phyloP scores from a whole-genome alignment of 2,888 invertebrate species.

The Acanthoscelides obtectus region DNA sequence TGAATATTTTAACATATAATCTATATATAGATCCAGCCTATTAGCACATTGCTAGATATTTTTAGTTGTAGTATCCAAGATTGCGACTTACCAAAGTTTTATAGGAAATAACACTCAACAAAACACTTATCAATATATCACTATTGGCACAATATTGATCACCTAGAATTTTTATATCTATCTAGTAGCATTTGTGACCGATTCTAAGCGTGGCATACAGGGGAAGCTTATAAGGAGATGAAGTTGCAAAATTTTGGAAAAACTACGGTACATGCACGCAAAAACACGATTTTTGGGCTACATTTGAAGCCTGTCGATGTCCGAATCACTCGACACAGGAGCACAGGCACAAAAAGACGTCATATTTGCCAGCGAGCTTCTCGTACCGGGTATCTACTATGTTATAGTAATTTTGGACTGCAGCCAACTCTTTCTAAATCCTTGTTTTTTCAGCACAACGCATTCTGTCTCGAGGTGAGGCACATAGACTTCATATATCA shows the following conservation, averaged over 20 bases:
- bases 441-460: conserved; percentile 22
- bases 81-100: neutral
- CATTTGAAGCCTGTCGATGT: conserved; percentile 11
- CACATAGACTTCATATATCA: neutral
- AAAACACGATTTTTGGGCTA: neutral
- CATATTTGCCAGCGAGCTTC: conserved; percentile 27
- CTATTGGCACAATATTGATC: neutral
- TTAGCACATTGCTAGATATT: conserved; percentile 17
- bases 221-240: neutral
- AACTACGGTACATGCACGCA: conserved; percentile 27
- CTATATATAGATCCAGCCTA: conserved; percentile 35
- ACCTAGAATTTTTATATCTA: neutral
- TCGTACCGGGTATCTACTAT: conserved; percentile 21
- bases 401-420: conserved; percentile 33
- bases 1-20: conserved; percentile 9
- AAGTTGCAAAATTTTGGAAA: neutral
- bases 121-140: neutral
- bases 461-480: conserved; percentile 7
- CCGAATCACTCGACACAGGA: conserved; percentile 3
- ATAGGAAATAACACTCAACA: neutral
- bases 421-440: conserved; percentile 32
- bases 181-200: neutral
- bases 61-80: neutral
- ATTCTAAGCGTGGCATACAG: neutral
- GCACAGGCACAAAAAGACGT: conserved; percentile 27